Conservation (phyloP, 2,888 invertebrate species). For the Ametastegia equiseti region DNA sequence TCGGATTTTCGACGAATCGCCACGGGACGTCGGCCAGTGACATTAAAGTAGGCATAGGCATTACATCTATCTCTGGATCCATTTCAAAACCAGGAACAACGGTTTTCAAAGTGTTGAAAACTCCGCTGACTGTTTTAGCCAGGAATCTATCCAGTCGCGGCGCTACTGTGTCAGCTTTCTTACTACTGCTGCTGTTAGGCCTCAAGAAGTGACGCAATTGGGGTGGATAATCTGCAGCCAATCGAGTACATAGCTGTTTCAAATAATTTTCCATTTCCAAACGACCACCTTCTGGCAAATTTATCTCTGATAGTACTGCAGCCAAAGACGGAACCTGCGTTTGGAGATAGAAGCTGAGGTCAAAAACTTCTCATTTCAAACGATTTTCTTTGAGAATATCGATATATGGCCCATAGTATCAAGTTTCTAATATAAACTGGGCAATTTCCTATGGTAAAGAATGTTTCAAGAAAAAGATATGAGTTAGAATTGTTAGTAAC, state of each 20-base stretch:
- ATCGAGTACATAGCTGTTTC: conserved; percentile 65
- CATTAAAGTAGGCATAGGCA: conserved; percentile 67
- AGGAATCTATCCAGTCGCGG: conserved; percentile 81
- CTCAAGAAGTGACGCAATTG: conserved; percentile 69
- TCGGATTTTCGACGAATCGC: conserved; percentile 75
- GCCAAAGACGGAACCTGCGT: conserved; percentile 62
- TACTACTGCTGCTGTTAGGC: conserved; percentile 70
- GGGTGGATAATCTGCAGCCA: conserved; percentile 66
- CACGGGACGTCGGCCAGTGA: conserved; percentile 74
- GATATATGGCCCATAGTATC: too few species aligned
- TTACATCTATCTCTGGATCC: conserved; percentile 70
- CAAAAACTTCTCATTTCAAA: too few species aligned
- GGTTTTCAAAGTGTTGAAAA: conserved; percentile 87
- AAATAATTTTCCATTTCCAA: conserved; percentile 69
- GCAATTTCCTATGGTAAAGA: too few species aligned
- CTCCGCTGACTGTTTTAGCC: conserved; percentile 87
- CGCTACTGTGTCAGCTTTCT: conserved; percentile 77
- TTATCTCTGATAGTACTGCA: conserved; percentile 64
- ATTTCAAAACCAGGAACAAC: conserved; percentile 80
- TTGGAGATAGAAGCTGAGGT: too few species aligned
- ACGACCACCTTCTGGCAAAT: conserved; percentile 70
- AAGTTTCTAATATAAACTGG: too few species aligned
- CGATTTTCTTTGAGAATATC: too few species aligned
- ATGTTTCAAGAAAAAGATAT: too few species aligned
- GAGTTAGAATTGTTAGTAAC: background rate